These are phyloP conservation scores for Thereva nobilitata DNA, from an alignment of 2,888 invertebrate genomes.

Conservation along the genomic window DNA sequence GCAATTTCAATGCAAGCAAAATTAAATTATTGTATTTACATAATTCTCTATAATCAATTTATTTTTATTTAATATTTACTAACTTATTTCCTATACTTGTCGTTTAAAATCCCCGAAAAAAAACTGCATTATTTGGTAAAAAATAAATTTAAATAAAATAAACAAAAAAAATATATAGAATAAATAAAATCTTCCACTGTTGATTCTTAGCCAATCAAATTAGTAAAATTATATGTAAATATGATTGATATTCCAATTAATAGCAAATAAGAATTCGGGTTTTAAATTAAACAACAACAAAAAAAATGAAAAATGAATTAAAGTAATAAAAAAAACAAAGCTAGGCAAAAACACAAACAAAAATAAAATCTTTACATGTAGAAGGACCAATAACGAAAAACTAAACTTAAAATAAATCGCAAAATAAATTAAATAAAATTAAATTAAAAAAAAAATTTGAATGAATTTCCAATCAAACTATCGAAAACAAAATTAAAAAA, in stretches of 20 bases:
- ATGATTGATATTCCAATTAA: conserved; percentile 19
- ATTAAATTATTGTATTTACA: too few species aligned
- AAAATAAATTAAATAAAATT: background rate
- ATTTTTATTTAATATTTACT: too few species aligned
- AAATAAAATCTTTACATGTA: conserved; percentile 30
- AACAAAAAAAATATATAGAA: background rate
- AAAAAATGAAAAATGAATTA: too few species aligned
- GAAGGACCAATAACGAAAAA: conserved; percentile 29
- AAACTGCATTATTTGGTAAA: background rate
- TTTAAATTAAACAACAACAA: too few species aligned
- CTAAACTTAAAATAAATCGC: conserved; percentile 12
- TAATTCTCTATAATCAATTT: too few species aligned
- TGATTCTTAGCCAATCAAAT: conserved; percentile 11
- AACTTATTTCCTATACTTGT: too few species aligned
- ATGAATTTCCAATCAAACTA: background rate
- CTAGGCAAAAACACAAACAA: conserved; percentile 6
- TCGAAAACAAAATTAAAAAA: too few species aligned
- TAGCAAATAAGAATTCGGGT: conserved; percentile 15
- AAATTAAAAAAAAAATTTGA: background rate
- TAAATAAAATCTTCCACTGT: background rate
- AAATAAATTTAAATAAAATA: conserved; percentile 2
- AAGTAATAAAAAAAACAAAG: too few species aligned
- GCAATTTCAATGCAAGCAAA: too few species aligned
- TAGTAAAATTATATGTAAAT: conserved; percentile 26
- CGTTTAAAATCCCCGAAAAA: too few species aligned